Evolutionary conservation across 2,113 vertebrate species (phyloP).

Genomic region (Petrocephalus microphthalmus): DNA sequence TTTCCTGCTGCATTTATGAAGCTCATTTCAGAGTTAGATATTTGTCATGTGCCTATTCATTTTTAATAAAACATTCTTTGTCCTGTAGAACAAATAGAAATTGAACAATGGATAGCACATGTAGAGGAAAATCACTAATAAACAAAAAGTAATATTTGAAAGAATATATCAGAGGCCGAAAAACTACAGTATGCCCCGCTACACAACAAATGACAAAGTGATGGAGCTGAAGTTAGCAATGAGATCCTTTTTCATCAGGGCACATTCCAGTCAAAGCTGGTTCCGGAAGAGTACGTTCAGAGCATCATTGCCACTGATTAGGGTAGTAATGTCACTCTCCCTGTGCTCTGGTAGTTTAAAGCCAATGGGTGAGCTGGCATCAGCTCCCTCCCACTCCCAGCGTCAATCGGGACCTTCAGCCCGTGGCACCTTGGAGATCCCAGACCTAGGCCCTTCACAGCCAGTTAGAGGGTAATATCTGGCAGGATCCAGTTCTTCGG

Average conservation of each 20-base stretch:
- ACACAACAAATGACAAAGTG: neutral
- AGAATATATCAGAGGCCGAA: neutral
- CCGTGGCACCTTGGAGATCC: neutral
- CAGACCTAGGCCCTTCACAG: neutral
- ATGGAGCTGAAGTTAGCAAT: constrained; percentile 11
- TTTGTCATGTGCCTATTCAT: constrained; percentile 44
- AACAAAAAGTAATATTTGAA: neutral
- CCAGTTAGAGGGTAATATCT: neutral
- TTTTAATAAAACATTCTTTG: neutral
- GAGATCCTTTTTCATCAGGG: neutral
- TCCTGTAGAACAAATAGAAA: neutral
- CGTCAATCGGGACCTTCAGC: neutral
- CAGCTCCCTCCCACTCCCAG: neutral
- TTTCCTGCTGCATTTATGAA: constrained; percentile 60
- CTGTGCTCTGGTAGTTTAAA: neutral
- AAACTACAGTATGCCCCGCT: neutral
- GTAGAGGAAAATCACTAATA: neutral
- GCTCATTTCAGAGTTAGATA: constrained; percentile 64
- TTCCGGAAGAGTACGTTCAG: neutral
- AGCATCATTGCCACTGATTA: neutral
- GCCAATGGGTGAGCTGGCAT: no score
- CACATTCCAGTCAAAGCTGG: neutral
- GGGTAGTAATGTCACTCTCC: neutral
- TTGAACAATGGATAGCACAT: neutral
- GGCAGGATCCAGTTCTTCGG: neutral